Base-by-base conservation (phyloP, 1,140 invertebrate species). In the Ruditapes philippinarum region DNA sequence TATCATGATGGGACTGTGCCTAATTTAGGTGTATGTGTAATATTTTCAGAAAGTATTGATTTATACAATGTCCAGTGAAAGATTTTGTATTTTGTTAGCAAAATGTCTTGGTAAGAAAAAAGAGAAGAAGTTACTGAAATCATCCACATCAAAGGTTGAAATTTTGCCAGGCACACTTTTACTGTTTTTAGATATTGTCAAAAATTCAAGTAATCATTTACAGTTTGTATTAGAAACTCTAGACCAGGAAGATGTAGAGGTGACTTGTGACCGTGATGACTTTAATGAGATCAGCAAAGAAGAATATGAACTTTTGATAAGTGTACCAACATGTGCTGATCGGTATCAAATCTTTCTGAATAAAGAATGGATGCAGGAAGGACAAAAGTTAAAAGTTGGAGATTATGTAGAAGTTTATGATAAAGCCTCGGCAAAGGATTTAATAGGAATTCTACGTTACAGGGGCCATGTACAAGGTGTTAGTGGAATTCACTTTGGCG, bases 401-500 rank as follows among this genome's bases (percentile, higher is more conserved):
- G 94, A 94, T 65, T 87, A 54, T 0, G 94, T 94, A 0, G 92
- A 91, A 54, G 93, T 95, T 42, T 93, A 92, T 85, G 86, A 93
- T 25, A 94, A 93, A 88, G 90, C 84, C n/a, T 90, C 92, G 4
- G 83, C 92, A 38, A 89, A 89, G 28, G 92, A 93, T 70, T 80
- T 93, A 51, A 70, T 89, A 45, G 94, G 94, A 45, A 87, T 91
- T 45, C 45, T 95, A 45, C 51, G 92, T 74, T 95, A 92, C 88
- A 92, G 91, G 80, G 94, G 94, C 19, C 54, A 70, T 33, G 68
- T 94, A 22, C 86, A 88, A n/a, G 93, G 92, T 25, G 65, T 90
- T n/a, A 92, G 90, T 68, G 94, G 94, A 74, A 92, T 92, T 22
- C 90, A 91, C 70, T 95, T 95, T 91, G 94, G 94, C 38, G 91